phyloP scores from a whole-genome alignment of 2,797 vertebrate species.

The Fistularia commersonii region DNA sequence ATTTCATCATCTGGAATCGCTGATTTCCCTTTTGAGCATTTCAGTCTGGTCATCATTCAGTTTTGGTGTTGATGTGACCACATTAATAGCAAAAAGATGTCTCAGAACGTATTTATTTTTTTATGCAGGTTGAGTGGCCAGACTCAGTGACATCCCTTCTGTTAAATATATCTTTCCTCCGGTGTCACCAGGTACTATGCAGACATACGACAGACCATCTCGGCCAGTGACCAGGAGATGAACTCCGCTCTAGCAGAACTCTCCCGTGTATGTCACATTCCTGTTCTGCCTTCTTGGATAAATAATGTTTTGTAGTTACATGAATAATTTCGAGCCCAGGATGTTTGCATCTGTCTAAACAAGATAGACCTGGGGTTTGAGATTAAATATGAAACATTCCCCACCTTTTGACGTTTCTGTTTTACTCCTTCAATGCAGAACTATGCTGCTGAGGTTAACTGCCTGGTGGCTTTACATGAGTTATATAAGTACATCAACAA shows the following conservation, averaged over 20 bases:
- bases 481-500: constrained; percentile 99
- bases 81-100: too few relatives aligned
- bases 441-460: constrained; percentile 92
- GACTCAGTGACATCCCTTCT: background rate
- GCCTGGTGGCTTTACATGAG: constrained; percentile 91
- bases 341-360: constrained; percentile 11
- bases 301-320: constrained; percentile 11
- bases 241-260: constrained; percentile 94
- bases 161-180: background rate
- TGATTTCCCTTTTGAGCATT: too few relatives aligned
- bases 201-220: constrained; percentile 92
- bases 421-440: constrained; percentile 74
- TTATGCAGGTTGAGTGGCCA: too few relatives aligned
- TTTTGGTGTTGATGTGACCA: too few relatives aligned
- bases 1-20: too few relatives aligned
- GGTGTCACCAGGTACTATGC: constrained; percentile 64
- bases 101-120: background rate
- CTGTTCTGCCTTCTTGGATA: constrained; percentile 5
- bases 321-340: constrained; percentile 10
- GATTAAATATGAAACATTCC: constrained; percentile 32
- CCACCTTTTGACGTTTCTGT: constrained; percentile 19
- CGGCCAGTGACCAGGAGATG: constrained; percentile 98
- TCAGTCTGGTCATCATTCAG: too few relatives aligned
- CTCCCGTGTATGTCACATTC: constrained; percentile 80
- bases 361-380: constrained; percentile 13